Evolutionary conservation across 2,888 invertebrate species (phyloP), one percentile per base, ranked within the genome.

Genomic region (Lycophotia porphyrea): DNA sequence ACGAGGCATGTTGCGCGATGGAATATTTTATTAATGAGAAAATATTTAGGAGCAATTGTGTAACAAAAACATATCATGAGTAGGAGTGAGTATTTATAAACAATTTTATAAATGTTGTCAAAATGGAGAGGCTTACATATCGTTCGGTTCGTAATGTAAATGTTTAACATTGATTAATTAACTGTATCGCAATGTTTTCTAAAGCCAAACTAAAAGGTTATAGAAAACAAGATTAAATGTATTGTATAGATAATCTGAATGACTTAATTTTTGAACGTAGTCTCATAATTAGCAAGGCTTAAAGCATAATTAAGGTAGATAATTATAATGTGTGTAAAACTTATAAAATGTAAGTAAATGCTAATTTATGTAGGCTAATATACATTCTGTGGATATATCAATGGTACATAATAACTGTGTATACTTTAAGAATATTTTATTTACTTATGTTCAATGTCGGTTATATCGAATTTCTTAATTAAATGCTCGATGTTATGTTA

Each of bases 51-150:
- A 91, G 89, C 91, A 91, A 91, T 90, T 86, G 84, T 88, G 94
- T 92, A 95, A 96, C 95, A 91, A 91, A 94, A 94, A 96, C 96
- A 96, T 96, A 96, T 96, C 96, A 96, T 93, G 89, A 90, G 89
- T 92, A 93, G 92, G 92, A 93, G 95, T 96, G 95, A 95, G 90
- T 93, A 91, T 91, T 92, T 93, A 85, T 92, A 91, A 91, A 89
- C 88, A 86, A 88, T 93, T 82, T 93, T 94, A 93, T 94, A 93
- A 93, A 89, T 93, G 93, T 94, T 93, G 93, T 95, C 86, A 79
- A 81, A 71, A 70, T 74, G 75, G 74, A 69, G 71, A 80, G 60
- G 76, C 66, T 76, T 67, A 76, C 76, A 80, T 77, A 64, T 80
- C 77, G 82, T 85, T 84, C 58, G 64, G 82, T 81, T 85, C 69